Evolutionary conservation across 2,797 vertebrate genomes (phyloP), one percentile per base, ranked within the genome.

Genomic region (Anguilla anguilla): DNA sequence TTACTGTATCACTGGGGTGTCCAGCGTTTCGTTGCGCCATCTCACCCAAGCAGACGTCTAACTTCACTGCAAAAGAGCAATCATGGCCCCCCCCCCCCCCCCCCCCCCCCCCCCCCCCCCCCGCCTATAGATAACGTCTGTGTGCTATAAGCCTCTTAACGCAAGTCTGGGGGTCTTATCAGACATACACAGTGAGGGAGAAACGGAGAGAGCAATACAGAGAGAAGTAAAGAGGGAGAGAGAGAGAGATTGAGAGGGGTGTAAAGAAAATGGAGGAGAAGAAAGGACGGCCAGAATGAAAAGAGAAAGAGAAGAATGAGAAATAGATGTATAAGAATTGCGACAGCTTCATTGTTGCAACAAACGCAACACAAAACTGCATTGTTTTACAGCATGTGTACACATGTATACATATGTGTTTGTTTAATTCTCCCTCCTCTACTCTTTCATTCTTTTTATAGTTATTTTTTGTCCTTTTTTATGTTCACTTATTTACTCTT

Each of bases 81-180:
- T 81, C 43, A 19, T n/a, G 43, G n/a, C n/a, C n/a, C n/a, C 39
- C 3, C 17, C 77, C 77, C 43, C 10, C 17, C 77, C 77, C 43
- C 39, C 10, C 17, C 77, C 77, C 43, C 39, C 10, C 17, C 77
- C 77, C 19, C 39, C 10, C 15, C 77, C 77, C 43, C 31, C 31
- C 31, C 31, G 31, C 31, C 31, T 9, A 81, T 49, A 49, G 77
- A 81, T 81, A 81, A 5, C 49, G 43, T 49, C 77, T 49, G n/a
- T 46, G 17, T 46, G 77, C 77, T 49, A 43, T 81, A 46, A 81
- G 77, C 77, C 77, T 81, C 77, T 81, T 81, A 81, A 81, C 77
- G 13, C 6, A 31, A 81, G 43, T 46, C 77, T 9, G 43, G 43
- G 19, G 43, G 35, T 35, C 49, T 81, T 81, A 77, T 77, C 72